Evolutionary conservation across 2,888 invertebrate species (phyloP).

Genomic region (Euzophera pinguis): DNA sequence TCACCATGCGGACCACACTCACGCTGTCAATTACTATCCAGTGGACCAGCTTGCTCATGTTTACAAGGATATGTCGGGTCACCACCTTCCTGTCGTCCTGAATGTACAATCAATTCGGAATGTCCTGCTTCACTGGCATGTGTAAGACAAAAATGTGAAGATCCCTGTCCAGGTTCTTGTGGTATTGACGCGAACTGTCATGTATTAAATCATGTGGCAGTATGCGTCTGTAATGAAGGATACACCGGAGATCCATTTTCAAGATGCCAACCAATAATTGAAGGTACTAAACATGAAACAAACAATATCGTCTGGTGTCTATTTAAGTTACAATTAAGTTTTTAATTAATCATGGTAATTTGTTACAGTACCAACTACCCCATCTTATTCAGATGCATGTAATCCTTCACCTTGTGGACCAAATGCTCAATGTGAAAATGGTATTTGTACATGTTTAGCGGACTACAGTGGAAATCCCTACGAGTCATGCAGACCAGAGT

Average conservation of each 20-base stretch:
- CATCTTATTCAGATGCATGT: conserved; percentile 78
- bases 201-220: conserved; percentile 89
- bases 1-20: conserved; percentile 93
- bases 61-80: conserved; percentile 87
- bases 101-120: conserved; percentile 89
- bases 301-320: not conserved
- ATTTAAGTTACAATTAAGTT: not conserved
- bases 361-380: conserved; percentile 53
- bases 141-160: conserved; percentile 88
- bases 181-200: conserved; percentile 89
- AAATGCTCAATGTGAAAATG: conserved; percentile 84
- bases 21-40: conserved; percentile 86
- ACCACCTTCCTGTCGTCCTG: conserved; percentile 89
- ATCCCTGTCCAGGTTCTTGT: conserved; percentile 91
- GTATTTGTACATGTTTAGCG: conserved; percentile 83
- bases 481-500: conserved; percentile 86
- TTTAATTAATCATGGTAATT: conserved; percentile 18
- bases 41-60: conserved; percentile 89
- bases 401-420: conserved; percentile 86
- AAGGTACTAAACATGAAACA: conserved; percentile 41
- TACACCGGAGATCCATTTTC: conserved; percentile 91
- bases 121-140: conserved; percentile 88
- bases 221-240: conserved; percentile 87
- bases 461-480: conserved; percentile 86
- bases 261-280: conserved; percentile 82